Base-by-base conservation (phyloP, 2,113 vertebrate species). In the Sula dactylatra region DNA sequence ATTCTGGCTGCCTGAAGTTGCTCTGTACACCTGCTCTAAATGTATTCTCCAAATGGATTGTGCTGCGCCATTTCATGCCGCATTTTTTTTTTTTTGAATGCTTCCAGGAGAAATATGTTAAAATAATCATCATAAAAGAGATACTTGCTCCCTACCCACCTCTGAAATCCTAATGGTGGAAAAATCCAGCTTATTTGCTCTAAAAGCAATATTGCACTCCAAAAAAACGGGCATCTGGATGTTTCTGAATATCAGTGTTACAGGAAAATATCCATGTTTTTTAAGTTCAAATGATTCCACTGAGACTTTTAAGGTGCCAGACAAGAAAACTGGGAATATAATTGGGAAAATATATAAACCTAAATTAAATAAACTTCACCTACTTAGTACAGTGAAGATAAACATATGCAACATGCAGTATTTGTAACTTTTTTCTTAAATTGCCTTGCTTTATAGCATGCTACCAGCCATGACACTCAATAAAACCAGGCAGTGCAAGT, bases 61-160 rank as follows among this genome's bases (percentile, higher is more conserved):
- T 36, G 74, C 61, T 89, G 72, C 71, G 89, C 61, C 74, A 91
- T 82, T 97, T 94, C 85, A 92, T 56, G 70, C 72, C 5, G 17
- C 45, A 40, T 72, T 96, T 88, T 81, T 91, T 88, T 64, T 96
- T 88, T 82, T 91, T 88, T 64, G 5, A 70, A 92, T 54, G 88
- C 64, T 95, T 97, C 71, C 81, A 94, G 61, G 34, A 94, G 71
- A 93, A 94, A 86, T 91, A 96, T 96, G 96, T 74, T 97, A 95
- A 95, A 97, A 96, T 83, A 94, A 95, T 97, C 86, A 97, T 55
- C 85, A 88, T 90, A 97, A 92, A 92, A 96, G 88, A 96, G 90
- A 97, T 91, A 91, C 76, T 95, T 96, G 40, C 59, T 97, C 82
- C 67, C 83, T 88, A 79, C 56, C 16, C 77, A 96, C 70, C 47